Evolutionary conservation across 37 sponge, comb jelly and placozoan genomes (phyloP).

Genomic region (Halichondria panicea): DNA sequence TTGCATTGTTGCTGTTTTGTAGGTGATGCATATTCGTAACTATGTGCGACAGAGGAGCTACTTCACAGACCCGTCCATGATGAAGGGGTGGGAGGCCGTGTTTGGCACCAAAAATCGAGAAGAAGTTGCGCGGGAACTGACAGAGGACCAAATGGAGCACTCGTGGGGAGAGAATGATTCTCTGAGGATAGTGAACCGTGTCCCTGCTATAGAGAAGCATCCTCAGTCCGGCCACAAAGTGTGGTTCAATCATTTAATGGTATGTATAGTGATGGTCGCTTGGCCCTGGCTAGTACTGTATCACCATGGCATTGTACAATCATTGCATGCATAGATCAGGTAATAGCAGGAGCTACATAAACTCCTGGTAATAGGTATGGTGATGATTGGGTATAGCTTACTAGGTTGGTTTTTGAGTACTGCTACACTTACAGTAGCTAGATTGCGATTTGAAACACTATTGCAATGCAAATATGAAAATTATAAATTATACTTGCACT

Average conservation of each 20-base stretch:
- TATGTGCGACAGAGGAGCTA: constrained; percentile 30
- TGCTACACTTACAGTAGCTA: too few relatives aligned
- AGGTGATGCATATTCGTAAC: constrained; percentile 65
- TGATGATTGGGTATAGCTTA: too few relatives aligned
- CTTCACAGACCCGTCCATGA: constrained; percentile 54
- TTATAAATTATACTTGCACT: too few relatives aligned
- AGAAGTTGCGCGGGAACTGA: constrained; percentile 55
- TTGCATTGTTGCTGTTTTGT: too few relatives aligned
- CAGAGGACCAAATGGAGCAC: constrained; percentile 28
- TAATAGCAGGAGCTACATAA: too few relatives aligned
- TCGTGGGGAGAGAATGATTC: constrained; percentile 38
- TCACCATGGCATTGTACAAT: too few relatives aligned
- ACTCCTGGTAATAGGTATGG: too few relatives aligned
- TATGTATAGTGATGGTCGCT: neutral
- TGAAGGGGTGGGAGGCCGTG: constrained; percentile 78
- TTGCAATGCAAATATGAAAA: too few relatives aligned
- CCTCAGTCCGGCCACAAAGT: constrained; percentile 71
- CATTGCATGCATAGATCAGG: too few relatives aligned
- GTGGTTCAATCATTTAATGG: constrained; percentile 83
- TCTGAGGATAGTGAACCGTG: constrained; percentile 38
- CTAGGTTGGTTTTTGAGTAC: too few relatives aligned
- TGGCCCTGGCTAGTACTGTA: too few relatives aligned
- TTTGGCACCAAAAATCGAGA: constrained; percentile 55
- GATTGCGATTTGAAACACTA: too few relatives aligned
- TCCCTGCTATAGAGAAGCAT: constrained; percentile 56